Evolutionary conservation across 1,140 invertebrate species (phyloP), one percentile per base, ranked within the genome.

Genomic region (Drosophila sproati): DNA sequence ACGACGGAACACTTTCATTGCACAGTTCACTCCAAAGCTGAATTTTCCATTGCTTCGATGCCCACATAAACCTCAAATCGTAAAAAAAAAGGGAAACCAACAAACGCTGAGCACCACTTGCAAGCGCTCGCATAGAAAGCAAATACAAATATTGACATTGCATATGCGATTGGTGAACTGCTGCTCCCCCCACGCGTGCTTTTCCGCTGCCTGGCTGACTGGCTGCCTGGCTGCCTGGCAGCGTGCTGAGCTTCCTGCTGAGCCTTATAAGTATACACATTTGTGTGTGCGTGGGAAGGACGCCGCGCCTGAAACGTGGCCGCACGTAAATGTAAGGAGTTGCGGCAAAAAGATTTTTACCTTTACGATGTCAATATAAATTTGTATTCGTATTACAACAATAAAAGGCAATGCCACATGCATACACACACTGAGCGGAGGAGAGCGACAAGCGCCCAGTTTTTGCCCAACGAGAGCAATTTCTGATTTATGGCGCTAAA

Each of bases 301-400:
- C 20, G 20, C 20, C 20, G 39, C 35, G 63, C 10, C n/a, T 37
- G 29, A 34, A 31, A 37, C 39, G 61, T 72, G 43, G 63, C 52
- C 62, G 77, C 76, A 77, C 83, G 78, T 82, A 82, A 70, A 70
- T 77, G 78, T 80, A 83, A 88, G 82, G 67, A 74, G 63, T 72
- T 88, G 85, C 52, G 68, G 54, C 73, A 63, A 43, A 78, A 83
- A 81, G 77, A 80, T 80, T 86, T 73, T 71, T 82, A 91, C 89
- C 89, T 91, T 91, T 91, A 91, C 89, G 83, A 89, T 85, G 78
- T 81, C 83, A 88, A 91, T 91, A 89, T 91, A 91, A 91, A 89
- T 91, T 89, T 91, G 89, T 91, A 91, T 91, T 86, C 87, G 74
- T 81, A 91, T 91, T 82, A 87, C 80, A 88, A 91, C 80, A 88